phyloP scores from a whole-genome alignment of 2,113 vertebrate species.

The Xerus inauris region DNA sequence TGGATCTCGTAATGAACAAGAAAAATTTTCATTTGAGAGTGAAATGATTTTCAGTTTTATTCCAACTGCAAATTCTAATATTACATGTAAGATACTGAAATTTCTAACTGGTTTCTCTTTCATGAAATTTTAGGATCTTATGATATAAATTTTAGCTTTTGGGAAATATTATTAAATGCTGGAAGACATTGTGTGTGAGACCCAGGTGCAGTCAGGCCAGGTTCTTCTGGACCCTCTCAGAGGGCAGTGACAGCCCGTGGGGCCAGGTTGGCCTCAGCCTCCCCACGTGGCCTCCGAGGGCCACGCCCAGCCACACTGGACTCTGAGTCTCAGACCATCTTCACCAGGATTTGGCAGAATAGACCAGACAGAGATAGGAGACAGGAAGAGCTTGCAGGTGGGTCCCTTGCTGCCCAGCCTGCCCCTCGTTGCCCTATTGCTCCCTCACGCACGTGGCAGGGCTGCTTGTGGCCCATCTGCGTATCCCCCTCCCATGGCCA shows the following conservation, averaged over 20 bases:
- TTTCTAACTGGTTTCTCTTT: not conserved
- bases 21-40: not conserved
- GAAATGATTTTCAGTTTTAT: not conserved
- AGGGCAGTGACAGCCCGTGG: not conserved
- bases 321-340: not conserved
- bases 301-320: not conserved
- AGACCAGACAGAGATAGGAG: not conserved
- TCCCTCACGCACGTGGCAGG: not conserved
- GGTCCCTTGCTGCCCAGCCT: not conserved
- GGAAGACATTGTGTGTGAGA: not conserved
- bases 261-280: not conserved
- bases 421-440: not conserved
- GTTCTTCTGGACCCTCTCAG: no score
- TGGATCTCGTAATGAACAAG: slow-evolving; percentile 43
- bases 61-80: slow-evolving; percentile 45
- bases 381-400: not conserved
- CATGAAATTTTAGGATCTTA: slow-evolving; percentile 12
- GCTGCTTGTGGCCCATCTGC: not conserved
- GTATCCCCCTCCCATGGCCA: not conserved
- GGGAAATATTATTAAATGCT: not conserved
- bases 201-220: not conserved
- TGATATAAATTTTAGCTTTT: not conserved
- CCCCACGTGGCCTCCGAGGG: not conserved
- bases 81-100: not conserved
- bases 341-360: not conserved